Base-by-base conservation (phyloP, 2,888 invertebrate species). In the Aricia artaxerxes region DNA sequence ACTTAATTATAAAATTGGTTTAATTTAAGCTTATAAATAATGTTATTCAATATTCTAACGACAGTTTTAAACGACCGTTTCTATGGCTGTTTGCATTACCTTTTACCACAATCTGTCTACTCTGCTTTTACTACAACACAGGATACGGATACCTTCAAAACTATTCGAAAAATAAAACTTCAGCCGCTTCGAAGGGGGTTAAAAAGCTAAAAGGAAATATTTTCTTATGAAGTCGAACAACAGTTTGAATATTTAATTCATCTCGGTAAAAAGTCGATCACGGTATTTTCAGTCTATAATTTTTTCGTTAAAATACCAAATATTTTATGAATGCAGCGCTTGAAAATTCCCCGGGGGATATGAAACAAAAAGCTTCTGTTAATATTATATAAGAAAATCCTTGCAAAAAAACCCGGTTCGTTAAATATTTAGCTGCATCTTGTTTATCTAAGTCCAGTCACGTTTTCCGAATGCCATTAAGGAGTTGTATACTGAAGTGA, bases 401-500 rank as follows among this genome's bases (percentile, higher is more conserved):
- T 40, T 73, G 40, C 24, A n/a, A 73, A 44, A 73, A 73, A 73
- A 7, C 24, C 73, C 24, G 73, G 73, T 24, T 73, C 9, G 44
- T 73, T 73, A 73, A 73, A 73, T 73, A 73, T 73, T 73, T 73
- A 73, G 73, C 44, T 73, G 73, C 73, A 73, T 73, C 77, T 80
- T 77, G 72, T 60, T 78, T 73, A 61, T 61, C 44, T 64, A 31
- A 82, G 77, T 80, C 80, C 49, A 78, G 81, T 82, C 82, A 82
- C 82, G 82, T 81, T 75, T 78, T 24, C 40, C 78, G 81, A 82
- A 82, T 81, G 81, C 79, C 78, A 82, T 81, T 82, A 82, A 79
- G 73, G 78, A 76, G 77, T 53, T 78, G 73, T 40, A 9, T 44
- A 73, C 44, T 16, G 24, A 73, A 73, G 6, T 73, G n/a, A 73